These are phyloP conservation scores for Zootoca vivipara DNA, from an alignment of 2,113 vertebrate genomes.

Conservation along the genomic window DNA sequence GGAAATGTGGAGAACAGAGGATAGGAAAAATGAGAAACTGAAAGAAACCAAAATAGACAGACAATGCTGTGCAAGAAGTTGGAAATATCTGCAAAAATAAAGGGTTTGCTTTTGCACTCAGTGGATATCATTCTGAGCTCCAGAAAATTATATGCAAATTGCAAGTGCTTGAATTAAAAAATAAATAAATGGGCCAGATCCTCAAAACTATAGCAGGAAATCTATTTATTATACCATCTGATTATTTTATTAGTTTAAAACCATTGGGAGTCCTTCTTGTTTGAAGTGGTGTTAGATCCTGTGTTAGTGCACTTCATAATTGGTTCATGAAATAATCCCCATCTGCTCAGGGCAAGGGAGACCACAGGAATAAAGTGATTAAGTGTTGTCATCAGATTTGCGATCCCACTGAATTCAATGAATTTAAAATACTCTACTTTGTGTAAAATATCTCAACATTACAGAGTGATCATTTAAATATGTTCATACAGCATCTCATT, in stretches of 20 bases:
- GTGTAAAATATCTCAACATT: constrained; percentile 51
- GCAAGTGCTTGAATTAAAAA: not conserved
- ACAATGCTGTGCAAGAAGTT: no score
- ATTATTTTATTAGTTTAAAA: not conserved
- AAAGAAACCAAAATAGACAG: no score
- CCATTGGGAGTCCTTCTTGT: not conserved
- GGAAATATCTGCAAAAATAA: not conserved
- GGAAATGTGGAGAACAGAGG: no score
- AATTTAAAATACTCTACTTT: constrained; percentile 49
- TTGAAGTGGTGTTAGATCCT: constrained; percentile 9
- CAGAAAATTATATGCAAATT: not conserved
- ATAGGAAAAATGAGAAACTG: no score
- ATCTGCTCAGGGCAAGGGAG: constrained; percentile 43
- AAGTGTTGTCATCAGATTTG: constrained; percentile 53
- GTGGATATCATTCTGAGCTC: not conserved
- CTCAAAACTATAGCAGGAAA: not conserved
- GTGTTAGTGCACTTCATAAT: constrained; percentile 41
- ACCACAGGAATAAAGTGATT: constrained; percentile 46
- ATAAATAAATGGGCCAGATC: not conserved
- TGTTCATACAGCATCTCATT: constrained; percentile 21
- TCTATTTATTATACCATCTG: not conserved
- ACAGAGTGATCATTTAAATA: constrained; percentile 44
- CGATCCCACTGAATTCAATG: constrained; percentile 51
- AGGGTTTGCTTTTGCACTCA: not conserved
- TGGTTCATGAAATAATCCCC: constrained; percentile 55